Evolutionary conservation across 2,888 invertebrate species (phyloP), one percentile per base, ranked within the genome.

Genomic region (Ashinkailepas kermadecensis): DNA sequence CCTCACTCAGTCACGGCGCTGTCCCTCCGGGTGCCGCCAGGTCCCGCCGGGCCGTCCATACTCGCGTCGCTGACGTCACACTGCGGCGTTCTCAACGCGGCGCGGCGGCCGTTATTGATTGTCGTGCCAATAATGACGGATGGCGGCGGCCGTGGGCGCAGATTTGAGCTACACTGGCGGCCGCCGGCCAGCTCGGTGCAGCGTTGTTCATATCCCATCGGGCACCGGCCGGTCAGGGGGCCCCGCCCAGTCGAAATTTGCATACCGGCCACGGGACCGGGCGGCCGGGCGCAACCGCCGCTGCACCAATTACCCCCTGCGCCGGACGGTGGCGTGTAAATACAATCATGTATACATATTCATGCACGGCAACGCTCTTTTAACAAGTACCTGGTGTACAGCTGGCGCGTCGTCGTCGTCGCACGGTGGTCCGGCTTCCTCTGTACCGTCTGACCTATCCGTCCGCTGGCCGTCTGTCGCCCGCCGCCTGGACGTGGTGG

Each of bases 131-230:
- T 70, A 23, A 70, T 70, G 54, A 74, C 74, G 54, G 74, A 74
- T 54, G 74, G 74, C 13, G 18, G 13, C 74, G 54, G 39, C 74
- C 23, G 74, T 18, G 18, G 74, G 54, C 74, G 10, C 10, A 21
- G 74, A 74, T 74, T 74, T 39, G 74, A 74, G 74, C 18, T 74
- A 54, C 74, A 74, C 74, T 74, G 74, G 25, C 74, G 74, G 54
- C 13, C 74, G 54, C 54, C 74, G 21, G 54, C 23, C 74, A 18
- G 18, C 39, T 13, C 67, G 25, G 67, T 67, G 67, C 67, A 67
- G 67, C 67, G 25, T 67, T 67, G 67, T 25, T 67, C 67, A 25
- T 25, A 25, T 9, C 25, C 67, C 67, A 6, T 25, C 25, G 67
- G 23, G 65, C 18, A 10, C 10, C 23, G 65, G 64, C 18, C 62